phyloP scores from a whole-genome alignment of 1,140 invertebrate species.

The Cydia amplana region DNA sequence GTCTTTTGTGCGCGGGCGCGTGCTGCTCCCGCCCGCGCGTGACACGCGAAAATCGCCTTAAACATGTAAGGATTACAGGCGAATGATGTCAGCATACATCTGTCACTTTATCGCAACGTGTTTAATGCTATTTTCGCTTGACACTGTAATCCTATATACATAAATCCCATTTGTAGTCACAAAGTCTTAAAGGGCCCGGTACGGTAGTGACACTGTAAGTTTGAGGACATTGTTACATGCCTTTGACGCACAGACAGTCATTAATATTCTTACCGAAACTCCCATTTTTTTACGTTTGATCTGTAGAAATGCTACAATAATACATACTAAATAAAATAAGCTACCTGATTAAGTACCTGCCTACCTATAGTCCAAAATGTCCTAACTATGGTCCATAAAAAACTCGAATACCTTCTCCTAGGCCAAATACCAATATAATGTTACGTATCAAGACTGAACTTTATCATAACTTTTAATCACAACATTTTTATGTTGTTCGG shows the following conservation, averaged over 20 bases:
- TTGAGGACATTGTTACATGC: constrained; percentile 10
- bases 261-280: neutral
- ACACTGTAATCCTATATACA: neutral
- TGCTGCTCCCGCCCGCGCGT: constrained; percentile 47
- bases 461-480: neutral
- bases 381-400: too few relatives aligned
- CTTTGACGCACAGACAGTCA: neutral
- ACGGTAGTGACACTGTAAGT: constrained; percentile 18
- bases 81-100: constrained; percentile 8
- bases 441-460: too few relatives aligned
- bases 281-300: too few relatives aligned
- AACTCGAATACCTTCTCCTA: too few relatives aligned
- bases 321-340: too few relatives aligned
- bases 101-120: neutral
- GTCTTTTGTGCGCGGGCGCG: constrained; percentile 53
- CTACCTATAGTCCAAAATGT: too few relatives aligned
- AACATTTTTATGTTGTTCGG: neutral
- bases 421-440: too few relatives aligned
- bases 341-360: too few relatives aligned
- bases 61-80: constrained; percentile 17
- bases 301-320: too few relatives aligned
- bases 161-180: neutral
- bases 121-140: neutral
- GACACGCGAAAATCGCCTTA: constrained; percentile 28
- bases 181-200: neutral